These are phyloP conservation scores for Temnothorax unifasciatus DNA, from an alignment of 2,888 invertebrate genomes.

Conservation along the genomic window DNA sequence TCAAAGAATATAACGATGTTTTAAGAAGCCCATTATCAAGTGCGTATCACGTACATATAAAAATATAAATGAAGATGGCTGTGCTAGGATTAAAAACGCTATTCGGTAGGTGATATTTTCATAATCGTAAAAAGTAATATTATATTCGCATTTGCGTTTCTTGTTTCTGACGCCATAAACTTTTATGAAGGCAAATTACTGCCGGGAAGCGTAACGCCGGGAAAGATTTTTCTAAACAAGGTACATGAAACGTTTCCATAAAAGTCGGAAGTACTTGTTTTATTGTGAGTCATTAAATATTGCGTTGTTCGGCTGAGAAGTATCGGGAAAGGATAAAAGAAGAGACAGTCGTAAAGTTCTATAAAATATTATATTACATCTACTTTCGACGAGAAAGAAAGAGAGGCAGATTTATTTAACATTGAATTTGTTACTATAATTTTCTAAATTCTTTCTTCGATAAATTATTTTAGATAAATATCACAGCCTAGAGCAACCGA, in stretches of 20 bases:
- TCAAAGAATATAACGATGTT: neutral
- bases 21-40: neutral
- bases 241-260: neutral
- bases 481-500: constrained; percentile 25
- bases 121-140: constrained; percentile 6
- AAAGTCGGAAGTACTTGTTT: constrained; percentile 1
- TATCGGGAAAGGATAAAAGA: constrained; percentile 22
- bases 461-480: constrained; percentile 44
- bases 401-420: neutral
- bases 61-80: neutral
- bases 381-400: neutral
- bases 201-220: neutral
- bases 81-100: constrained; percentile 23
- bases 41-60: neutral
- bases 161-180: constrained; percentile 4
- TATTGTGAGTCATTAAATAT: constrained; percentile 16
- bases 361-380: constrained; percentile 36
- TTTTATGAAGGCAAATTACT: constrained; percentile 31
- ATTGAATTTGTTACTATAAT: constrained; percentile 9
- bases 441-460: neutral
- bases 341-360: neutral
- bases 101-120: constrained; percentile 35
- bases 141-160: constrained; percentile 18
- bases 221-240: constrained; percentile 9
- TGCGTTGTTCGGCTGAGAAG: neutral